Base-by-base conservation (phyloP, 1,140 invertebrate species). In the Sarcophaga bullata region DNA sequence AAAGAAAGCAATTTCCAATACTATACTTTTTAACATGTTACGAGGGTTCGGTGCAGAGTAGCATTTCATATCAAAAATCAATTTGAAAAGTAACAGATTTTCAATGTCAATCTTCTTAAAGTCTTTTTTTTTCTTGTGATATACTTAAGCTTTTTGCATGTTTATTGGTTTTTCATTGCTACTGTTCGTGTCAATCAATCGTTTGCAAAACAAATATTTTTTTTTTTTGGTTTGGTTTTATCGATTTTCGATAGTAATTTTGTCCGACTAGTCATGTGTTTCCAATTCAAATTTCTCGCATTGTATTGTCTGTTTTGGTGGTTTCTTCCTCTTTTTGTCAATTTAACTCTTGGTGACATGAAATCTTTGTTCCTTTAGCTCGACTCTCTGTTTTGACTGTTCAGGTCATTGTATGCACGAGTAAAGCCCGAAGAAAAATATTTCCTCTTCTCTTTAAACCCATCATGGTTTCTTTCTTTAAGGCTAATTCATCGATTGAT, bases 101-200 rank as follows among this genome's bases (percentile, higher is more conserved):
- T 52, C 75, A 78, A 78, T 78, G 75, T 78, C 73, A 76, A 76
- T 76, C 73, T 76, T 48, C 25, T 47, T 10, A n/a, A 6, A 8
- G 8, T n/a, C 50, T 17, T n/a, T 50, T 19, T 48, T 75, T 48
- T 37, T 78, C n/a, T 78, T n/a, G n/a, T 17, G 73, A 8, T 75
- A 10, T 76, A 49, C n/a, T n/a, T 72, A 10, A 15, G 8, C 6
- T 78, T 78, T 50, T 78, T 76, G 73, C 13, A 25, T 78, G 47
- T 50, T 50, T 13, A 50, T 50, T 50, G 75, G 8, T 7, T 50
- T 78, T 78, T 78, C 48, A 8, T 52, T 78, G 75, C 75, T 78
- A 49, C 75, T 78, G 75, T 78, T 50, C 75, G 50, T 78, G 75
- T 78, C 75, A 78, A 78, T 78, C 75, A 78, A 78, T 78, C 75